A percentile compares a stretch with the other conserved stretches of the same genome.
phyloP scores from a whole-genome alignment of 2,113 vertebrate species.

The Cinclus mexicanus region DNA sequence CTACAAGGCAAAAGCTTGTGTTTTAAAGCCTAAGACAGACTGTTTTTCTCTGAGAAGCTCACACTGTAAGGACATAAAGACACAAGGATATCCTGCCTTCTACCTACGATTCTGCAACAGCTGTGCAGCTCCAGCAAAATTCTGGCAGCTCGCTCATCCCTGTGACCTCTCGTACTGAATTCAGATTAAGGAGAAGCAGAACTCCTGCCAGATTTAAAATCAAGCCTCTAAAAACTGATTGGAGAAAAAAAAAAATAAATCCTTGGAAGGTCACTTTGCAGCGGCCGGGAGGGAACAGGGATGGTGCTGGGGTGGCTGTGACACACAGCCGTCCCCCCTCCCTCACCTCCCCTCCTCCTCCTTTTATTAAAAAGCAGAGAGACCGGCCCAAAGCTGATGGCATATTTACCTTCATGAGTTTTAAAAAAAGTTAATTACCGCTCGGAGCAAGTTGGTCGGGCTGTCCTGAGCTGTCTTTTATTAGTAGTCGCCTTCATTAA shows the following conservation, averaged over 20 bases:
- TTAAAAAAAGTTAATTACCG: conserved; percentile 83
- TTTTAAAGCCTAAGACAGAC: neutral
- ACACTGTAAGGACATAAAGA: neutral
- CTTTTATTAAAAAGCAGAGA: conserved; percentile 74
- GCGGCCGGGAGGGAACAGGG: neutral
- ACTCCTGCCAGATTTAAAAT: neutral
- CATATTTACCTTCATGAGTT: conserved; percentile 81
- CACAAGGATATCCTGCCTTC: neutral
- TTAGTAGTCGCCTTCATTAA: conserved; percentile 83
- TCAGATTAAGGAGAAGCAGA: neutral
- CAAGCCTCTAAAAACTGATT: neutral
- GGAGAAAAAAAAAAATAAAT: too few species aligned
- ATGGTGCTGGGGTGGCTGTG: neutral
- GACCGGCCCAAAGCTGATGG: conserved; percentile 66
- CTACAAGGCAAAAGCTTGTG: accelerated
- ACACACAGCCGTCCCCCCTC: conserved; percentile 6
- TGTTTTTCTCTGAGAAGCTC: neutral
- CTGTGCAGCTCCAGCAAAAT: neutral
- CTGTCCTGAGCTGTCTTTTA: conserved; percentile 82
- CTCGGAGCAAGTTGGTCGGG: conserved; percentile 80
- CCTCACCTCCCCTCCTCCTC: neutral
- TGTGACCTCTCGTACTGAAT: accelerated
- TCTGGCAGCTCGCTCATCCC: neutral
- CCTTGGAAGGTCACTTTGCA: neutral
- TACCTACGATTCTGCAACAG: neutral